Evolutionary conservation across 2,888 invertebrate species (phyloP), one percentile per base, ranked within the genome.

Genomic region (Gymnosoma rotundatum): DNA sequence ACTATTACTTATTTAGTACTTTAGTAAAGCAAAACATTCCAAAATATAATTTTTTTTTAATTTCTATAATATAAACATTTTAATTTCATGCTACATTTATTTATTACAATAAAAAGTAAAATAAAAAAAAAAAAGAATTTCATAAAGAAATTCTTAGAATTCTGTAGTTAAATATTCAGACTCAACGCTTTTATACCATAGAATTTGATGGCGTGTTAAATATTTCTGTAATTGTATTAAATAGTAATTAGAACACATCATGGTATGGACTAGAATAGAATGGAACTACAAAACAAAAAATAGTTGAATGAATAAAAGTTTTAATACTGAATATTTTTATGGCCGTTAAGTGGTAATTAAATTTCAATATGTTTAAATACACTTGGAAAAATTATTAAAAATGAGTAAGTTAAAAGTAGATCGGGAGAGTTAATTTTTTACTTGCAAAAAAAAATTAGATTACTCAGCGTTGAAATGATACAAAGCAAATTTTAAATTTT

Each of bases 51-150:
- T 60, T 21, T 78, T 61, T 78, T 78, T 70, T 63, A 78, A 70
- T 78, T 78, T 78, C 61, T 70, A 78, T 70, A 42, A 69, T 61
- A 61, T 16, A 70, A 78, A 69, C 76, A 78, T 64, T 79, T 89
- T 88, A 89, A 89, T 89, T 89, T 89, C 88, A 89, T 88, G 89
- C 88, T 88, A 88, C 88, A 88, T 89, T 89, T 88, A 88, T 86
- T 87, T 87, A 67, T 61, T 54, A 61, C 61, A 45, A 32, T 32
- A 32, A 32, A 32, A 32, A 6, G 25, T 25, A 32, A 32, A 7
- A 7, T 5, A 32, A 5, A 7, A 32, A 32, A 69, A 60, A 67
- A 58, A 66, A 61, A 75, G 42, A 81, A 81, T 58, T 75, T 69
- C 70, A 70, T 75, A 58, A 63, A 69, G 16, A 66, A 82, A 82